phyloP scores from a whole-genome alignment of 92 coral and sea anemone genomes.

The Paramuricea clavata region DNA sequence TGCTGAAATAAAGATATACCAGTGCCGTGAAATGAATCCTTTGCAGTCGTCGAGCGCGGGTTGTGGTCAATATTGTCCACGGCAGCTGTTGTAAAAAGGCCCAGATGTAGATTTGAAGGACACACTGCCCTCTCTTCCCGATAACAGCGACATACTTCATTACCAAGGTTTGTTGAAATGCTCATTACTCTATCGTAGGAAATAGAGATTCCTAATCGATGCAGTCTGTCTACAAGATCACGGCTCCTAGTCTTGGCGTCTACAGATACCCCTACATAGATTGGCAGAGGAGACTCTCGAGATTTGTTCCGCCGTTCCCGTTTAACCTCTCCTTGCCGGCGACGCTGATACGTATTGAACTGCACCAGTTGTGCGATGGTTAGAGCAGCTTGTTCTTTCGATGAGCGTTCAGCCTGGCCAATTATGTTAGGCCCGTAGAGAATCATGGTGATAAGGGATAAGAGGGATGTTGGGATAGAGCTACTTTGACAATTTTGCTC shows the following conservation, averaged over 20 bases:
- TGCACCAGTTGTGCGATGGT: no score
- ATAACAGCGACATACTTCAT: slow-evolving; percentile 38
- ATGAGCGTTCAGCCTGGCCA: no score
- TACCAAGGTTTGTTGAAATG: neutral
- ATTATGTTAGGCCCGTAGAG: slow-evolving; percentile 22
- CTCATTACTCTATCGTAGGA: neutral
- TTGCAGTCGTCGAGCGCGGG: slow-evolving; percentile 74
- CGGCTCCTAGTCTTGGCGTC: slow-evolving; percentile 68
- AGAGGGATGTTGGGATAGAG: slow-evolving; percentile 20
- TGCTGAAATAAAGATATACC: slow-evolving; percentile 74
- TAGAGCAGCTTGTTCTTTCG: no score
- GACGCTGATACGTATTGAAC: no score
- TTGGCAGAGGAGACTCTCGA: neutral
- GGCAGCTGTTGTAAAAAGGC: slow-evolving; percentile 9
- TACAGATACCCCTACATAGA: neutral
- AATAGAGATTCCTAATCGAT: neutral
- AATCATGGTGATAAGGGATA: slow-evolving; percentile 4
- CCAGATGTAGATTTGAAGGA: neutral
- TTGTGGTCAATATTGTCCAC: slow-evolving; percentile 77
- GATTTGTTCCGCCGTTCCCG: no score
- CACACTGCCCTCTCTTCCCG: slow-evolving; percentile 26
- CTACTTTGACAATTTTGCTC: neutral
- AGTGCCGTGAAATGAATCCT: slow-evolving; percentile 74
- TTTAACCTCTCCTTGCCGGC: no score
- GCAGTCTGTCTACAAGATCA: neutral